phyloP scores from a whole-genome alignment of 2,113 vertebrate species.

The Apeltes quadracus region DNA sequence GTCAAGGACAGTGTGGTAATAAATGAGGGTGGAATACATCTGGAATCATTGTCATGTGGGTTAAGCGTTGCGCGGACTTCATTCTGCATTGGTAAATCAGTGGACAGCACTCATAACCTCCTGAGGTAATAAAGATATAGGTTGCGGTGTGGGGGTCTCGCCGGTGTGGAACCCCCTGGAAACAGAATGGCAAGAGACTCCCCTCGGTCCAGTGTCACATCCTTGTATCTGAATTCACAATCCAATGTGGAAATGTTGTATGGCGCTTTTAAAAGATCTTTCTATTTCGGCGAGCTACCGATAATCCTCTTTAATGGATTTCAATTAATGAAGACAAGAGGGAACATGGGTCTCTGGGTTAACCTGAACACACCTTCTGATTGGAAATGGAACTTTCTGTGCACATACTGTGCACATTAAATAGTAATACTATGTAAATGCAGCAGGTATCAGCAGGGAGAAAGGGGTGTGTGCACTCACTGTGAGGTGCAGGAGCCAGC shows the following conservation, averaged over 20 bases:
- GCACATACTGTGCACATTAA: not conserved
- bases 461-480: constrained; percentile 80
- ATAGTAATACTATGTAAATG: constrained; percentile 10
- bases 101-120: constrained; percentile 81
- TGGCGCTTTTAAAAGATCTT: constrained; percentile 9
- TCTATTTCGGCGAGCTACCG: not conserved
- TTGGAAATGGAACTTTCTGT: constrained; percentile 30
- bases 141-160: constrained; percentile 71
- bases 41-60: constrained; percentile 85
- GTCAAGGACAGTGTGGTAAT: constrained; percentile 86
- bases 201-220: constrained; percentile 41
- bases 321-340: constrained; percentile 19
- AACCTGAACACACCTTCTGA: not conserved
- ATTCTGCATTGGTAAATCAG: constrained; percentile 86
- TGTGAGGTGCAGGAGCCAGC: constrained; percentile 76
- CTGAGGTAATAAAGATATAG: constrained; percentile 82
- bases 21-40: constrained; percentile 87
- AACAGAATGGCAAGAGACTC: constrained; percentile 48
- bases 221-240: constrained; percentile 37
- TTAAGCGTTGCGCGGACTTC: constrained; percentile 84
- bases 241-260: constrained; percentile 27
- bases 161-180: constrained; percentile 53
- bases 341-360: not conserved
- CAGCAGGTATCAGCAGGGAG: constrained; percentile 1
- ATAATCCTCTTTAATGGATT: constrained; percentile 11